phyloP scores from a whole-genome alignment of 1,140 invertebrate genomes.

The Drosophila serrata region DNA sequence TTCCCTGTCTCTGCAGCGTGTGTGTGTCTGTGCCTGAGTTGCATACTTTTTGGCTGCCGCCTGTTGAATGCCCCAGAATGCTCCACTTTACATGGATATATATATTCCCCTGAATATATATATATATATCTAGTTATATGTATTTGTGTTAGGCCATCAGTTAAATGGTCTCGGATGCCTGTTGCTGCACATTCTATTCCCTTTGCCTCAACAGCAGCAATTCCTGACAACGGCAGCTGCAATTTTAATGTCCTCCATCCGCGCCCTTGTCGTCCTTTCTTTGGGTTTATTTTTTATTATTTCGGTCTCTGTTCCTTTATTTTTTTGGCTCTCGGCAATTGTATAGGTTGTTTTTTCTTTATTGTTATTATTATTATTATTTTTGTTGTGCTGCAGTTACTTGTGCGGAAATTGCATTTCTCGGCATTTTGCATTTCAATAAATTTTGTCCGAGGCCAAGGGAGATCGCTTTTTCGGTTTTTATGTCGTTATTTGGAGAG shows the following conservation, averaged over 20 bases:
- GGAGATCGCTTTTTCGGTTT: slow-evolving; percentile 48
- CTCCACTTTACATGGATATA: slow-evolving; percentile 28
- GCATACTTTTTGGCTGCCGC: slow-evolving; percentile 74
- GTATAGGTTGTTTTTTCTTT: slow-evolving; percentile 28
- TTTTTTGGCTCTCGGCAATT: slow-evolving; percentile 54
- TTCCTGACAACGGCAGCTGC: slow-evolving; percentile 45
- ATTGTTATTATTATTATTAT: too few relatives aligned
- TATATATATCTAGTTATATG: slow-evolving; percentile 1
- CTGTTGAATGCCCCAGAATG: slow-evolving; percentile 66
- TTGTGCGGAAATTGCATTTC: slow-evolving; percentile 78
- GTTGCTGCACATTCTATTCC: slow-evolving; percentile 23
- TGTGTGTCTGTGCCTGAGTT: slow-evolving; percentile 38
- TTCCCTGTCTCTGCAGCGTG: slow-evolving; percentile 5
- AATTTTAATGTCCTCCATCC: slow-evolving; percentile 58
- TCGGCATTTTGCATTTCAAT: slow-evolving; percentile 80
- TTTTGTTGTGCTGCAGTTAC: slow-evolving; percentile 51
- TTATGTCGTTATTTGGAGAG: slow-evolving; percentile 53
- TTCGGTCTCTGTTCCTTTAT: slow-evolving; percentile 17
- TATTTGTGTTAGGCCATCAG: slow-evolving; percentile 53
- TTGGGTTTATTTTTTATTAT: slow-evolving; percentile 11
- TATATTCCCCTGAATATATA: slow-evolving; percentile 13
- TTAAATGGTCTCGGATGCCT: slow-evolving; percentile 43
- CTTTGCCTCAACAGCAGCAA: slow-evolving; percentile 38
- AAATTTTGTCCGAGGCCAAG: slow-evolving; percentile 50
- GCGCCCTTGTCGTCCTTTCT: slow-evolving; percentile 28